Conservation (phyloP, 2,113 vertebrate genomes). For the Vombatus ursinus region DNA sequence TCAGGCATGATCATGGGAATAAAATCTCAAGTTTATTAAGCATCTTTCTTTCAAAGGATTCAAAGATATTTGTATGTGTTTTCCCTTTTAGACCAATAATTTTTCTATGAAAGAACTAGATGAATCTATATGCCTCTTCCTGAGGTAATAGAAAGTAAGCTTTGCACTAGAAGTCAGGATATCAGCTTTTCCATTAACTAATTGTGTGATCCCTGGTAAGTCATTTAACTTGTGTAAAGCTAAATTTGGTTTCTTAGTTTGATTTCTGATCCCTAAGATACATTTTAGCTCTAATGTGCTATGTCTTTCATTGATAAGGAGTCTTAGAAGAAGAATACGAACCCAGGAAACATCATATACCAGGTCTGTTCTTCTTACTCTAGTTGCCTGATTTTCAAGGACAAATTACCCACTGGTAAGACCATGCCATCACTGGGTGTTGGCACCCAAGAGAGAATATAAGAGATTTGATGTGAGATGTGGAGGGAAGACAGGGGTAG, state of each 20-base stretch:
- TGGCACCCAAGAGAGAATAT: not conserved
- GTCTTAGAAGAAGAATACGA: not conserved
- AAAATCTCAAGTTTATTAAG: not conserved
- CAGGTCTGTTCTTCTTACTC: not conserved
- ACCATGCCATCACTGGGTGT: not conserved
- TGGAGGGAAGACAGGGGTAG: not conserved
- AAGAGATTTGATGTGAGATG: not conserved
- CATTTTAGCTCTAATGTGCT: not conserved
- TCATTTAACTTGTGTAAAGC: not conserved
- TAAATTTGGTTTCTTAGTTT: not conserved
- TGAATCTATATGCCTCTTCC: not conserved
- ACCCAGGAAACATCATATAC: not conserved
- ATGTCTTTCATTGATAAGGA: not conserved
- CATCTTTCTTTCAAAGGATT: constrained; percentile 12
- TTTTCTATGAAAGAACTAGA: not conserved
- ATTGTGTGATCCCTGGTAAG: not conserved
- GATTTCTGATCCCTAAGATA: not conserved
- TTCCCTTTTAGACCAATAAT: not conserved
- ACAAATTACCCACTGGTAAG: not conserved
- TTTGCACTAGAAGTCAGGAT: not conserved
- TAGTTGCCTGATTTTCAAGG: not conserved
- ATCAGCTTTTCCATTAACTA: not conserved
- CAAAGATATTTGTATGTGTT: not conserved
- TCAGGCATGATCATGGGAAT: not conserved
- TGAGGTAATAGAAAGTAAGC: not conserved